Evolutionary conservation across 2,888 invertebrate genomes (phyloP).

Genomic region (Thumatha senex): DNA sequence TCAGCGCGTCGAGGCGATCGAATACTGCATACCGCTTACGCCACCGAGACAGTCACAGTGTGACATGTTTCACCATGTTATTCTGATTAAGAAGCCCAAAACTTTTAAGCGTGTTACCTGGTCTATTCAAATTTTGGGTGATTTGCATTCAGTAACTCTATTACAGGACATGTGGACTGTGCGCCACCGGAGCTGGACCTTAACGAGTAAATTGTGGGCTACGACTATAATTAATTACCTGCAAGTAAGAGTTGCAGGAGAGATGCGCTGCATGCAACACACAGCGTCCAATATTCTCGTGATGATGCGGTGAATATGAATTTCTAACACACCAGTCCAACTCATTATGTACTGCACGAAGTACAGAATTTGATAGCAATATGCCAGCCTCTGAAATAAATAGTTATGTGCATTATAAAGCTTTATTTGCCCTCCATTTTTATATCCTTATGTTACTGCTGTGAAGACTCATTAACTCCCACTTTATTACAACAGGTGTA

Average conservation of each 20-base stretch:
- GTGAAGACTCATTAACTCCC: too few relatives aligned
- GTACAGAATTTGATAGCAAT: constrained; percentile 93
- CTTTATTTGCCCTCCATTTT: background rate
- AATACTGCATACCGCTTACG: too few relatives aligned
- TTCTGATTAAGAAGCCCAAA: too few relatives aligned
- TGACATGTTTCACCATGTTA: too few relatives aligned
- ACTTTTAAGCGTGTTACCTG: too few relatives aligned
- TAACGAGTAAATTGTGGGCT: background rate
- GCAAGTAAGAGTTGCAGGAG: background rate
- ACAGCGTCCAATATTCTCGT: constrained; percentile 95
- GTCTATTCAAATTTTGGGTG: too few relatives aligned
- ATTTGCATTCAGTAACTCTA: too few relatives aligned
- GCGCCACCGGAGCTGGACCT: too few relatives aligned
- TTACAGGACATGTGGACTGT: too few relatives aligned
- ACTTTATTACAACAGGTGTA: too few relatives aligned
- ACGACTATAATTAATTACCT: background rate
- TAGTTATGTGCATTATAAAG: background rate
- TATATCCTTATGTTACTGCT: background rate
- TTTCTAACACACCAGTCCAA: constrained; percentile 96
- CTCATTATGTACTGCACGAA: constrained; percentile 89
- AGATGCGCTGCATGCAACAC: constrained; percentile 87
- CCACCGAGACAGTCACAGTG: too few relatives aligned
- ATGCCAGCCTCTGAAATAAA: constrained; percentile 89
- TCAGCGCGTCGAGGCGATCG: too few relatives aligned
- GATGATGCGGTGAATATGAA: constrained; percentile 91